Evolutionary conservation across 37 sponge, comb jelly and placozoan genomes (phyloP).

Genomic region (Oopsacas minuta): DNA sequence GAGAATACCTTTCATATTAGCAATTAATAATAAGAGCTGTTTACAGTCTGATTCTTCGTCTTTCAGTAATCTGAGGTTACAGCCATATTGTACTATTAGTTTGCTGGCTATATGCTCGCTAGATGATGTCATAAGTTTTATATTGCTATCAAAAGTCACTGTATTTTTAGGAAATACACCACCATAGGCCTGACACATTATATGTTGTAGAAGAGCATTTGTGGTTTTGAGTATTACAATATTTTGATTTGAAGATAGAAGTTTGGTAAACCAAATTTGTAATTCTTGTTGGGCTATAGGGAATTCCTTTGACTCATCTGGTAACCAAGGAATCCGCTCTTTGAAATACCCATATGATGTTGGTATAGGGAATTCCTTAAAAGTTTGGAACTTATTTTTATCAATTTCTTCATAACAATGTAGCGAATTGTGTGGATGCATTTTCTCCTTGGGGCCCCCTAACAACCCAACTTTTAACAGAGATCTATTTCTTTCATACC

Average conservation of each 20-base stretch:
- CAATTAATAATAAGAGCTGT: background rate
- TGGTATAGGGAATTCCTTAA: background rate
- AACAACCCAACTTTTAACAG: background rate
- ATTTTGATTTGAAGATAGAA: background rate
- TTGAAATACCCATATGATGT: background rate
- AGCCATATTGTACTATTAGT: background rate
- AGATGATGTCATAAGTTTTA: background rate
- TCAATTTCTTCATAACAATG: conserved; percentile 8
- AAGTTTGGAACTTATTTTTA: background rate
- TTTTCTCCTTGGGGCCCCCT: background rate
- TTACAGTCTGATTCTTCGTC: background rate
- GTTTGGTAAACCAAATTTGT: background rate
- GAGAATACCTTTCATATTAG: background rate
- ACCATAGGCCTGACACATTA: background rate
- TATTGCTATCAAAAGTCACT: background rate
- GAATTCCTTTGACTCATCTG: background rate
- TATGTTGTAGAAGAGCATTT: background rate
- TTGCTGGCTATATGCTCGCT: background rate
- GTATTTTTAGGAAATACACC: background rate
- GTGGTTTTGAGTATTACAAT: background rate
- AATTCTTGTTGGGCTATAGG: background rate
- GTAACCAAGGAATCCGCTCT: background rate
- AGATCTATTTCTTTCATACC: background rate
- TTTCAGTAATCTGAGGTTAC: background rate
- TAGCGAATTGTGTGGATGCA: background rate